Base-by-base conservation (phyloP, 2,113 vertebrate genomes). In the Bos javanicus region DNA sequence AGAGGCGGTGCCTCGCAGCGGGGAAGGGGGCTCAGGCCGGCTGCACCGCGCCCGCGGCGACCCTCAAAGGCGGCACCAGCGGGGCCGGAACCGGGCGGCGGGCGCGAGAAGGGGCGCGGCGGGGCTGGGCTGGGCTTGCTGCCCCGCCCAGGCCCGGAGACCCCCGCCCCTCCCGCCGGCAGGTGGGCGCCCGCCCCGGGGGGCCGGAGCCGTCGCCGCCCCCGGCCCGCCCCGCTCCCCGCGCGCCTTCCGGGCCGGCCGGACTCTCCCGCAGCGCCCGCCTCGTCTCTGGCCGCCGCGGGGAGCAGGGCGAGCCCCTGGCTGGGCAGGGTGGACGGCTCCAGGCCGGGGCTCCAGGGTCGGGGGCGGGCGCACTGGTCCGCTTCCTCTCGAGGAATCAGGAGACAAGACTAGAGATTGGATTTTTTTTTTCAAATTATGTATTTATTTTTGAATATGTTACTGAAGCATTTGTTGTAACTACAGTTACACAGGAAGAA, bases 51-150 rank as follows among this genome's bases (percentile, higher is more conserved):
- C 43, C 21, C 13, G 90, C 92, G 7, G 95, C 60, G 74, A 94
- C 98, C 96, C 93, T 97, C 97, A 95, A 87, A 95, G 94, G 94
- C 85, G 5, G 78, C 97, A 98, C 97, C 98, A 97, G 98, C 88
- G 54, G 94, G 83, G 92, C 86, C 85, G 95, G 97, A 96, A 95
- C 90, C 19, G 33, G 67, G 16, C 7, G 95, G 71, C 50, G 0
- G 87, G 95, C 82, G 95, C 33, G 43, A 92, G 97, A 90, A 93
- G 0, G 74, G 74, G 21, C n/a, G 43, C 5, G 36, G 14, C 3
- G 76, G 57, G 93, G 15, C 19, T 16, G 1, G 25, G 39, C 90
- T 26, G 74, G 30, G 46, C 33, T 23, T 56, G 56, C 56, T 57
- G 56, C 23, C 57, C 57, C 57, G 57, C 10, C 57, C 25, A 12